A percentile compares a stretch with the other conserved stretches of the same genome.
Evolutionary conservation across 2,113 vertebrate genomes (phyloP).

Genomic region (Rostratula benghalensis): DNA sequence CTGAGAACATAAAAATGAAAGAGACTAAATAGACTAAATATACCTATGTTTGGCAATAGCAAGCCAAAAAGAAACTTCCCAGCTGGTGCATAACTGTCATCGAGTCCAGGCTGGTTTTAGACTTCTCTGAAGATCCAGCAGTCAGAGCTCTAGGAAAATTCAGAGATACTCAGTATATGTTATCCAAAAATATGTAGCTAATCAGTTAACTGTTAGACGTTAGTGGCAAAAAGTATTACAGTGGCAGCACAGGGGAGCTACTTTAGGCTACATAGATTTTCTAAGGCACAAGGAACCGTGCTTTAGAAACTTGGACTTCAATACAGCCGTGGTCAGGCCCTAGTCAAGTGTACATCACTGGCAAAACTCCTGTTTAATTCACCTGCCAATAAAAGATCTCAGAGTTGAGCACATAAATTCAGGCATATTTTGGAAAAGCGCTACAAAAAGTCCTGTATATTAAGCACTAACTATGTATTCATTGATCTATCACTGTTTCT

Average conservation of each 20-base stretch:
- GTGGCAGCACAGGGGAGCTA: not conserved
- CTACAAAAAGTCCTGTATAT: not conserved
- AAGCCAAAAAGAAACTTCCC: not conserved
- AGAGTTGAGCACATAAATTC: not conserved
- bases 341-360: not conserved
- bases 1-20: conserved; percentile 22
- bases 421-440: not conserved
- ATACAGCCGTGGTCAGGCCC: not conserved
- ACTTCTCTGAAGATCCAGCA: not conserved
- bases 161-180: not conserved
- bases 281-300: not conserved
- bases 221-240: not conserved
- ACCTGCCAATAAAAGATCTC: not conserved
- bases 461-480: not conserved
- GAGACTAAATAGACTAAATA: not conserved
- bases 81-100: not conserved
- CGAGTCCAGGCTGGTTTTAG: not conserved
- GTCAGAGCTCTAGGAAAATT: not conserved
- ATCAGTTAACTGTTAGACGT: not conserved
- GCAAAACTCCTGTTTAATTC: not conserved
- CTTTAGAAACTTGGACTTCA: not conserved
- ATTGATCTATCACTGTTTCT: not conserved
- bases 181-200: not conserved
- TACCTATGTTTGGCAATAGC: not conserved
- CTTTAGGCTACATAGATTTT: not conserved